Conservation (phyloP, 2,797 vertebrate species). For the Fringilla coelebs region DNA sequence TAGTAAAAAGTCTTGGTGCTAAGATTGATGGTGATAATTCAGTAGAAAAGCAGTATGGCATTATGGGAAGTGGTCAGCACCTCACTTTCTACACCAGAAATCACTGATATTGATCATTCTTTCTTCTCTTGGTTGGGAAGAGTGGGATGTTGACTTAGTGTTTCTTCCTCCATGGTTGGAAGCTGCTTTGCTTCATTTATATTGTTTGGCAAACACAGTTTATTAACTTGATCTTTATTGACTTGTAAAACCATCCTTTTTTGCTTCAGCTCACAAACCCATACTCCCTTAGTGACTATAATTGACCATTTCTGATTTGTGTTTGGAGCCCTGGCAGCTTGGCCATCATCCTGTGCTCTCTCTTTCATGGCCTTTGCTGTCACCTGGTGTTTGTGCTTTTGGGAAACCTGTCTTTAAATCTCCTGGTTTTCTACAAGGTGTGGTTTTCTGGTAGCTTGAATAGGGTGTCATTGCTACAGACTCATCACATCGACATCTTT, state of each 20-base stretch:
- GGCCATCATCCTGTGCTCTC: neutral
- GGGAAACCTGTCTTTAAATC: neutral
- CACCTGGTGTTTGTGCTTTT: neutral
- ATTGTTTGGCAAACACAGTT: neutral
- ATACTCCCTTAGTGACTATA: neutral
- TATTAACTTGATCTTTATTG: neutral
- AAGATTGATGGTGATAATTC: neutral
- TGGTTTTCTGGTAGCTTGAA: neutral
- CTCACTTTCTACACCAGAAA: neutral
- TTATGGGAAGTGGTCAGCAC: neutral
- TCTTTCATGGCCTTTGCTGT: neutral
- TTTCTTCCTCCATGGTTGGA: rapidly evolving
- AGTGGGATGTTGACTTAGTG: neutral
- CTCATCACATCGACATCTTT: neutral
- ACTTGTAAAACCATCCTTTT: neutral
- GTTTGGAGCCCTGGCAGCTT: neutral
- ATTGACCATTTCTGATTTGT: neutral
- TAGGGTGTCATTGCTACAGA: neutral
- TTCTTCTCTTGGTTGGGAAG: neutral
- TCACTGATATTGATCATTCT: neutral
- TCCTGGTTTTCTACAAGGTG: neutral
- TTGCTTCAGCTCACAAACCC: neutral
- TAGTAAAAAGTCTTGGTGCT: rapidly evolving
- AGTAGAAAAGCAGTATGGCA: neutral
- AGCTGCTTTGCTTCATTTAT: neutral